Evolutionary conservation across 2,888 invertebrate species (phyloP), one percentile per base, ranked within the genome.

Genomic region (Chorisops tibialis): DNA sequence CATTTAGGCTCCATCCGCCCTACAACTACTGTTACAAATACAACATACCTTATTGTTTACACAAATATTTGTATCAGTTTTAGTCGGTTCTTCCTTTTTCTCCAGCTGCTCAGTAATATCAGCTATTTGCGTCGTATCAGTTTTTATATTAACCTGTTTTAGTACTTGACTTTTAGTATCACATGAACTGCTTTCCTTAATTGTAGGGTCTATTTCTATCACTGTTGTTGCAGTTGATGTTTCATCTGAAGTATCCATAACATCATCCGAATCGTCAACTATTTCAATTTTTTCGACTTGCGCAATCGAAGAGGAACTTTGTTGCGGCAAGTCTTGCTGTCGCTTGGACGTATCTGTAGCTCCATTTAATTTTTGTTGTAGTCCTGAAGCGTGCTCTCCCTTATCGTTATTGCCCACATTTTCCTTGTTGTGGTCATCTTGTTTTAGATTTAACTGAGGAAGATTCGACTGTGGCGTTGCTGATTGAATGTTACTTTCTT

Each of bases 181-280:
- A 54, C 52, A 54, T 54, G 38, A 22, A 14, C 41, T 54, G 41
- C 41, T 54, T 41, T 41, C 21, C 30, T 35, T 35, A 35, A 30
- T n/a, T 35, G 9, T 30, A 50, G 9, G 9, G 12, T 35, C 35
- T 4, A 35, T 56, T 18, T 56, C 45, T 18, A 56, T 45, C 9
- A 56, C 43, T 11, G 56, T 56, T 38, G 14, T 22, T 21, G 21
- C 52, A n/a, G 12, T 39, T 14, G 52, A 54, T 18, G 45, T 43
- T 14, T 56, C 56, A 22, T 56, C 56, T 12, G 45, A 56, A 9
- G 35, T 56, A 43, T 56, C 56, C 56, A 56, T 56, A 18, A 56
- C n/a, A n/a, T 45, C 56, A 43, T 56, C 56, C 4, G 43, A 56
- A 16, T 56, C 56, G 14, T 30, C 7, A 16, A 56, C 12, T 9